A percentile compares a stretch with the other conserved stretches of the same genome.
Conservation (phyloP, 2,113 vertebrate genomes). For the Anarrhichthys ocellatus region DNA sequence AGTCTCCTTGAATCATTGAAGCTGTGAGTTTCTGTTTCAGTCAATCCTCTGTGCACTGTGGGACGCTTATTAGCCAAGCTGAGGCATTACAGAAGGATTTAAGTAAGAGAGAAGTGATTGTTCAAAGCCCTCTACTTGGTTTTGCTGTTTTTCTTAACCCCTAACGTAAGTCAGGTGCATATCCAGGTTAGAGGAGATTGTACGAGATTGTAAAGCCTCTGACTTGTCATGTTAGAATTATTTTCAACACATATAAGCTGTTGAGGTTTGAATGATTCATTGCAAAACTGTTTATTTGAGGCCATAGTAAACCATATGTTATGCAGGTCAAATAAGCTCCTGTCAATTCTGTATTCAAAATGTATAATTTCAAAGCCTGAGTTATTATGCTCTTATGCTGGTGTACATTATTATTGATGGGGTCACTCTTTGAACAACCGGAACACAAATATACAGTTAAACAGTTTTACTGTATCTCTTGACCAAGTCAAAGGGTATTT, state of each 20-base stretch:
- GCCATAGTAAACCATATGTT: not conserved
- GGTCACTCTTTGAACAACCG: constrained; percentile 40
- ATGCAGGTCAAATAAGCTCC: not conserved
- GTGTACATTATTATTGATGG: constrained; percentile 45
- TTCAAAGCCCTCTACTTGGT: constrained; percentile 51
- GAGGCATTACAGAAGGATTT: constrained; percentile 73
- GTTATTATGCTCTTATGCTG: constrained; percentile 33
- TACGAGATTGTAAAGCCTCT: constrained; percentile 6
- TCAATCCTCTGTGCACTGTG: constrained; percentile 68
- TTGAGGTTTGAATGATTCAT: constrained; percentile 1
- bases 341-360: constrained; percentile 3
- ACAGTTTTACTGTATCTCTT: not conserved
- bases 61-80: constrained; percentile 75
- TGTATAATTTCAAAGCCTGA: constrained; percentile 25
- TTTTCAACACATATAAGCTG: constrained; percentile 1
- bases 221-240: not conserved
- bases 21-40: constrained; percentile 73
- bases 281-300: constrained; percentile 9
- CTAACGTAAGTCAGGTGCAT: constrained; percentile 32
- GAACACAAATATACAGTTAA: constrained; percentile 1
- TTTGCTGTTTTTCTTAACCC: constrained; percentile 42
- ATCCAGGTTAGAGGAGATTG: constrained; percentile 21
- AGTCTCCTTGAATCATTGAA: constrained; percentile 76
- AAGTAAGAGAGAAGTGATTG: constrained; percentile 55
- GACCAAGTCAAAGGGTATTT: constrained; percentile 4